Conservation (phyloP, 2,113 vertebrate genomes). For the Alethe diademata region DNA sequence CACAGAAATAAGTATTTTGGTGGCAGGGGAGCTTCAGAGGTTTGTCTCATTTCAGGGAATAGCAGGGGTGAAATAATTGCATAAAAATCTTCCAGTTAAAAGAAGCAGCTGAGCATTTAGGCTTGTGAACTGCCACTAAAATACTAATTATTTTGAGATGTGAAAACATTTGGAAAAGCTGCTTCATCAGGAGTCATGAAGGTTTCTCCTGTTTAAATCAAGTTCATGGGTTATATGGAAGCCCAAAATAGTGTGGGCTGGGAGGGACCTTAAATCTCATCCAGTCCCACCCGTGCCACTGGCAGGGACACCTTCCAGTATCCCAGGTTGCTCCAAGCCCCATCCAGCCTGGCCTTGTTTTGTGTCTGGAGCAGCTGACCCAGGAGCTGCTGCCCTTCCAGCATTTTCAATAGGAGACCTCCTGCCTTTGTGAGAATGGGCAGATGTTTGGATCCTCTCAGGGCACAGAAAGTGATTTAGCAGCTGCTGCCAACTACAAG, state of each 20-base stretch:
- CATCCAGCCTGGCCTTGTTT: background rate
- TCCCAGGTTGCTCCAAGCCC: background rate
- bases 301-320: background rate
- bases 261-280: background rate
- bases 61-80: background rate
- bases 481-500: background rate
- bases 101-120: background rate
- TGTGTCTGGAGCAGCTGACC: background rate
- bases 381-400: background rate
- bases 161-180: background rate
- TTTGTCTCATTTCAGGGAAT: background rate
- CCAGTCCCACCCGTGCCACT: background rate
- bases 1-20: background rate
- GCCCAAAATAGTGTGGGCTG: background rate
- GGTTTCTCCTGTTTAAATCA: background rate
- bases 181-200: background rate
- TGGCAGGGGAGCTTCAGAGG: background rate
- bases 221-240: background rate
- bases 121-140: background rate
- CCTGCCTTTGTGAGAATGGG: accelerated
- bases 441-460: background rate
- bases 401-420: background rate
- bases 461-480: background rate
- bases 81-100: background rate
- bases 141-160: background rate